A percentile compares a stretch with the other conserved stretches of the same genome.
Evolutionary conservation across 2,113 vertebrate species (phyloP).

Genomic region (Eretmochelys imbricata): DNA sequence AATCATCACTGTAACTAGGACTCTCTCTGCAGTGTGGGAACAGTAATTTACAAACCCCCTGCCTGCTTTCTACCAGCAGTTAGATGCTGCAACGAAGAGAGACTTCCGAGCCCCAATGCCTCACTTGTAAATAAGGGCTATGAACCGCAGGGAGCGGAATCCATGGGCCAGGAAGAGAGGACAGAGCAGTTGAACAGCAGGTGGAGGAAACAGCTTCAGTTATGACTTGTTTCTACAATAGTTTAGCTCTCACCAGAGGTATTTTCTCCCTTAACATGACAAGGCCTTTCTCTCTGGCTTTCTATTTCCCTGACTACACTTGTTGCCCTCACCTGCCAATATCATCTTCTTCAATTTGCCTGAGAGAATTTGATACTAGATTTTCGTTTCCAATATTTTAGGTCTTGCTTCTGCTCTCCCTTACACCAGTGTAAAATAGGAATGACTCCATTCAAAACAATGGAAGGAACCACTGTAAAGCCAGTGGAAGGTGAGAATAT

Average conservation of each 20-base stretch:
- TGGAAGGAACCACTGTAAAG: background rate
- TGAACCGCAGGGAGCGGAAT: background rate
- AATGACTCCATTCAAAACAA: accelerated
- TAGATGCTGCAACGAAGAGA: background rate
- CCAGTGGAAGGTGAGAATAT: background rate
- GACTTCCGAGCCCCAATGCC: background rate
- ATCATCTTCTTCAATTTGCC: background rate
- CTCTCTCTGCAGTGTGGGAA: background rate
- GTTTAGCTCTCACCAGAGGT: background rate
- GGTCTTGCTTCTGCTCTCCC: background rate
- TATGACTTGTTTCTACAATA: background rate
- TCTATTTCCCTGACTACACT: background rate
- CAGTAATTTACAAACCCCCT: background rate
- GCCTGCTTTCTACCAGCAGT: background rate
- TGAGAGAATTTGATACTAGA: background rate
- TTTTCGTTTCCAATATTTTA: background rate
- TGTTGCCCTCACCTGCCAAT: background rate
- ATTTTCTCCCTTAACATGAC: background rate
- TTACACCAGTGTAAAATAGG: background rate
- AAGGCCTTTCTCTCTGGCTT: background rate
- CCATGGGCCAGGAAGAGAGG: background rate
- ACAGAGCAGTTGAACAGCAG: background rate
- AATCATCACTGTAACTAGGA: background rate
- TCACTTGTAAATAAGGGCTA: background rate
- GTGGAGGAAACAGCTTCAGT: background rate